A percentile compares a stretch with the other conserved stretches of the same genome.
Conservation (phyloP, 2,113 vertebrate genomes). For the Sigmodon hispidus region DNA sequence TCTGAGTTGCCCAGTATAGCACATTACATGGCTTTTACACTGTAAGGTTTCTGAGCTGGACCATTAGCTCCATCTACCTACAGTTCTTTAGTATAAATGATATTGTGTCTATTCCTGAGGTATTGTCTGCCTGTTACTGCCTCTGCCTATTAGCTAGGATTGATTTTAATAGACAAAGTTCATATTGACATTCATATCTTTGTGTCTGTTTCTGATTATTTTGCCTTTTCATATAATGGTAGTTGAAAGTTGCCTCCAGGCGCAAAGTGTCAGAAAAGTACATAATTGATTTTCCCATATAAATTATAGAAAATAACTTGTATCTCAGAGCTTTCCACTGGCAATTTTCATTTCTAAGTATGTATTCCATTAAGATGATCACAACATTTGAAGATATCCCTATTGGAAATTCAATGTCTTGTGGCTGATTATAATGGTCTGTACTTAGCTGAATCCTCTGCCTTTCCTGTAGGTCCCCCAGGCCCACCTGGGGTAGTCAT, state of each 20-base stretch:
- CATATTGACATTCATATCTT: constrained; percentile 42
- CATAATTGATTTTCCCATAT: constrained; percentile 45
- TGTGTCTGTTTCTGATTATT: constrained; percentile 60
- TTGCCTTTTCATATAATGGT: constrained; percentile 52
- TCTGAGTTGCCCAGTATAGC: not conserved
- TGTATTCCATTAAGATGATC: constrained; percentile 57
- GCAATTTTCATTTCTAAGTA: constrained; percentile 57
- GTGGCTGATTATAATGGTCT: constrained; percentile 27
- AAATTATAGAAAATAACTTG: constrained; percentile 59
- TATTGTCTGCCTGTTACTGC: not conserved
- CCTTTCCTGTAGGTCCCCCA: constrained; percentile 91
- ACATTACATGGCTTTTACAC: not conserved
- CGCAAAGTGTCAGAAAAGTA: constrained; percentile 47
- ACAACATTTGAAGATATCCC: constrained; percentile 25
- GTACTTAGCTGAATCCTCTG: constrained; percentile 49
- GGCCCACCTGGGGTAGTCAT: constrained; percentile 97
- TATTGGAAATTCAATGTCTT: constrained; percentile 61
- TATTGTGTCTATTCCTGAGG: not conserved
- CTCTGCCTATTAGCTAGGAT: not conserved
- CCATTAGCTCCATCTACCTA: not conserved
- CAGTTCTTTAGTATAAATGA: not conserved
- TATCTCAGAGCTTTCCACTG: constrained; percentile 24
- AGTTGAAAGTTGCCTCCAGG: constrained; percentile 36
- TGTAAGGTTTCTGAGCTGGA: not conserved
- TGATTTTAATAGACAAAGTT: constrained; percentile 11